Percentiles rank a stretch among this genome's conserved stretches.
phyloP scores from a whole-genome alignment of 2,888 invertebrate species.

The Mellilla xanthometata region DNA sequence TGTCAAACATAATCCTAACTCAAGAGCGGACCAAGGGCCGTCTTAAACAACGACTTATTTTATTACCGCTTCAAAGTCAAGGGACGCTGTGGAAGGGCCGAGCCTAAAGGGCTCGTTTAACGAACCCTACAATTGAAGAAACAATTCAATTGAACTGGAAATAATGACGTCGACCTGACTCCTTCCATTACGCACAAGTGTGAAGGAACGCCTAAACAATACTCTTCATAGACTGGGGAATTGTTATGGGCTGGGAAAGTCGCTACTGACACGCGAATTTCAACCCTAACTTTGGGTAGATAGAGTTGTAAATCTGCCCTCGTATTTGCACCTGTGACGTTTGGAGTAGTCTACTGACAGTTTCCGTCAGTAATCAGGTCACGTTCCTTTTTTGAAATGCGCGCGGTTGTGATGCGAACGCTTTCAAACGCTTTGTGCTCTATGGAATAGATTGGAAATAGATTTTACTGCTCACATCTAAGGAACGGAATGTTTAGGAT shows the following conservation, averaged over 20 bases:
- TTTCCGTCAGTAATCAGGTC: conserved; percentile 79
- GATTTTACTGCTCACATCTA: conserved; percentile 42
- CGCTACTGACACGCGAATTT: conserved; percentile 35
- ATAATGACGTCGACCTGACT: conserved; percentile 51
- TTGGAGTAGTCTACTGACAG: conserved; percentile 65
- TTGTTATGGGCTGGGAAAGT: conserved; percentile 37
- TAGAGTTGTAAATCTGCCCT: conserved; percentile 40
- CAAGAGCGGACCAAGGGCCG: conserved; percentile 9
- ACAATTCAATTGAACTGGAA: conserved; percentile 55
- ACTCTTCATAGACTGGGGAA: conserved; percentile 51
- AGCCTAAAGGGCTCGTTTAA: conserved; percentile 39
- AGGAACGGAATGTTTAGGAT: conserved; percentile 25
- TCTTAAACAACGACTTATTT: conserved; percentile 29
- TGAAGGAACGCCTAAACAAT: conserved; percentile 61
- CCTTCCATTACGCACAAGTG: conserved; percentile 52
- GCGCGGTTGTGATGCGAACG: conserved; percentile 49
- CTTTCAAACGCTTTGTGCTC: conserved; percentile 33
- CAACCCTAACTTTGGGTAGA: conserved; percentile 31
- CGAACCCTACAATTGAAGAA: conserved; percentile 43
- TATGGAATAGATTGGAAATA: conserved; percentile 40
- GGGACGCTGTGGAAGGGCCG: conserved; percentile 24
- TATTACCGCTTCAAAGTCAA: conserved; percentile 28
- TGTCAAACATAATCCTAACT: background rate
- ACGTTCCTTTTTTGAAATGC: conserved; percentile 77
- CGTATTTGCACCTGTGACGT: conserved; percentile 53